These are phyloP conservation scores for Fistularia commersonii DNA, from an alignment of 2,797 vertebrate genomes.

Conservation along the genomic window DNA sequence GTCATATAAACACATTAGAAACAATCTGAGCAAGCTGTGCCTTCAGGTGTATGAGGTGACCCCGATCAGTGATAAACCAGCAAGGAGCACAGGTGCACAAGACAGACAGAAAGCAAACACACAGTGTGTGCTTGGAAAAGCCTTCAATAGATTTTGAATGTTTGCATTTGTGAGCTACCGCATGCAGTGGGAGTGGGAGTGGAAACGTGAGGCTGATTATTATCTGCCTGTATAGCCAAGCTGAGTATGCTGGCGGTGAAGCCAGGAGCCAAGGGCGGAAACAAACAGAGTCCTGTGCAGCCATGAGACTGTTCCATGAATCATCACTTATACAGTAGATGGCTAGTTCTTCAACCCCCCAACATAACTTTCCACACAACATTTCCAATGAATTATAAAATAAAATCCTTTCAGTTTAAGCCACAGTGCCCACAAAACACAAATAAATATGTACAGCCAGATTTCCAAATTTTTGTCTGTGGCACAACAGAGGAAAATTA, in stretches of 20 bases:
- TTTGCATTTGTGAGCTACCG: conserved; percentile 6
- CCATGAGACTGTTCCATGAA: conserved; percentile 40
- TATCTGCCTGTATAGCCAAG: conserved; percentile 8
- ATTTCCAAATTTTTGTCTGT: not conserved
- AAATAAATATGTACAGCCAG: not conserved
- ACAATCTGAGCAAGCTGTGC: not conserved
- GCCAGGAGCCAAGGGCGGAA: conserved; percentile 36
- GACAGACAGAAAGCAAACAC: too few relatives aligned
- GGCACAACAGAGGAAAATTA: not conserved
- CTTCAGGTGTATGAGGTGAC: not conserved
- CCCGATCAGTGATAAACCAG: not conserved
- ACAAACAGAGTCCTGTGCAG: conserved; percentile 50
- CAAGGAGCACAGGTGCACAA: too few relatives aligned
- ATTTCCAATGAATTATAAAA: conserved; percentile 10
- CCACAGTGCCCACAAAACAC: not conserved
- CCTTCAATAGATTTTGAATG: conserved; percentile 22
- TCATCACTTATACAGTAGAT: conserved; percentile 38
- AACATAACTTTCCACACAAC: conserved; percentile 13
- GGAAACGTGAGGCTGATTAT: conserved; percentile 5
- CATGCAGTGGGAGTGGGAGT: too few relatives aligned
- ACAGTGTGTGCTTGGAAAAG: not conserved
- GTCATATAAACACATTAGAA: conserved; percentile 7
- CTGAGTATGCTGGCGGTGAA: conserved; percentile 35
- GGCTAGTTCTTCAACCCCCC: conserved; percentile 13
- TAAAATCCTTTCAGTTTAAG: conserved; percentile 7